These are phyloP conservation scores for Lateolabrax maculatus DNA, from an alignment of 2,797 vertebrate genomes.

Conservation along the genomic window DNA sequence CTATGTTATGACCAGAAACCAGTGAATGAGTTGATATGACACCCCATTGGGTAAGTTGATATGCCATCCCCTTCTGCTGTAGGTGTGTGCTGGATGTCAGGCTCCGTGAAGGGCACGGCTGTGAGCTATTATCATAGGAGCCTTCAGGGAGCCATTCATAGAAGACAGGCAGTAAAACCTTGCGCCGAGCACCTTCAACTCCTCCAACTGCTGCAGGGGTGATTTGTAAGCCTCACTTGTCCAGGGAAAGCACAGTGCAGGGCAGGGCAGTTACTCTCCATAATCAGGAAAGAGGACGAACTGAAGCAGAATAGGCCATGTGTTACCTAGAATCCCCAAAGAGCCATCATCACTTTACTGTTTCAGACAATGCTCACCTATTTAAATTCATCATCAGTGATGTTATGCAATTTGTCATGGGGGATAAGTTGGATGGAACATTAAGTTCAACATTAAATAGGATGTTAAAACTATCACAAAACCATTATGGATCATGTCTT, in stretches of 20 bases:
- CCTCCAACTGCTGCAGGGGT: conserved; percentile 76
- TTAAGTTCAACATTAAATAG: conserved; percentile 58
- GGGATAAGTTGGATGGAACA: conserved; percentile 42
- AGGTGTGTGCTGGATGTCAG: conserved; percentile 80
- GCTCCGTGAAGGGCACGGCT: conserved; percentile 83
- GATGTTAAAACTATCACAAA: conserved; percentile 51
- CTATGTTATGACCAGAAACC: conserved; percentile 69
- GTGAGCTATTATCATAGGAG: conserved; percentile 84
- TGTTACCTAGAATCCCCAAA: conserved; percentile 59
- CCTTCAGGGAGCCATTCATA: conserved; percentile 83
- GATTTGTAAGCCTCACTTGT: conserved; percentile 84
- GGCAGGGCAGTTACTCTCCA: conserved; percentile 74
- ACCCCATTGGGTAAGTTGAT: conserved; percentile 76
- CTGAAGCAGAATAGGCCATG: conserved; percentile 60
- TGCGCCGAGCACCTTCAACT: conserved; percentile 79
- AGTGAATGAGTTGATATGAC: conserved; percentile 75
- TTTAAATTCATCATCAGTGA: conserved; percentile 66
- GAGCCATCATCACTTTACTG: conserved; percentile 45
- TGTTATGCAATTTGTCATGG: conserved; percentile 59
- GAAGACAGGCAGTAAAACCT: conserved; percentile 85
- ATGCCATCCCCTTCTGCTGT: conserved; percentile 79
- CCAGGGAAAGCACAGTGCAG: conserved; percentile 74
- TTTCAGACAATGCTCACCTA: conserved; percentile 58
- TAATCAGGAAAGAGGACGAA: conserved; percentile 73
- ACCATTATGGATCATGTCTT: conserved; percentile 40